Conservation (phyloP, 1,140 invertebrate species). For the Doryteuthis pealeii region DNA sequence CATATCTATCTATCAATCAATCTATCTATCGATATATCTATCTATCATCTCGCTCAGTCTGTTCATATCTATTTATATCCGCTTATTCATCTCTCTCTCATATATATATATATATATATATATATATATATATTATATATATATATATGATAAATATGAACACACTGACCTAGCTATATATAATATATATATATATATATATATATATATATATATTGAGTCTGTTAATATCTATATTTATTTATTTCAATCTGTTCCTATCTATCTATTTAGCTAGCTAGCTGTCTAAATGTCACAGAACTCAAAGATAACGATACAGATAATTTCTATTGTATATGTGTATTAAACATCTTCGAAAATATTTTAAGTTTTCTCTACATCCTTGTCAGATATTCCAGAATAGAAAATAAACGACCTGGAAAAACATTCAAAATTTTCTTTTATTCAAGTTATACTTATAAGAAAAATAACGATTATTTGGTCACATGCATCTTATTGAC, state of each 20-base stretch:
- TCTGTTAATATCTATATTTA: neutral
- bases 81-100: neutral
- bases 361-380: too few relatives aligned
- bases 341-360: too few relatives aligned
- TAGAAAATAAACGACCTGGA: too few relatives aligned
- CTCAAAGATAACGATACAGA: too few relatives aligned
- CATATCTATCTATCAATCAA: neutral
- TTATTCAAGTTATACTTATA: too few relatives aligned
- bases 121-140: neutral
- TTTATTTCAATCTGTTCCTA: neutral
- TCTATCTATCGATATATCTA: neutral
- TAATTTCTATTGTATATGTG: too few relatives aligned
- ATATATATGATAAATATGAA: too few relatives aligned
- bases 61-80: neutral
- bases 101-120: neutral
- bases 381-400: too few relatives aligned
- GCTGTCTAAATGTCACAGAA: neutral
- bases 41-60: neutral
- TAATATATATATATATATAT: neutral
- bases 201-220: neutral
- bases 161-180: too few relatives aligned
- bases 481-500: too few relatives aligned
- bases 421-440: too few relatives aligned
- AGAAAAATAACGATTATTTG: too few relatives aligned
- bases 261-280: neutral